Base-by-base conservation (phyloP, 1,140 invertebrate species). In the Ostrea edulis region DNA sequence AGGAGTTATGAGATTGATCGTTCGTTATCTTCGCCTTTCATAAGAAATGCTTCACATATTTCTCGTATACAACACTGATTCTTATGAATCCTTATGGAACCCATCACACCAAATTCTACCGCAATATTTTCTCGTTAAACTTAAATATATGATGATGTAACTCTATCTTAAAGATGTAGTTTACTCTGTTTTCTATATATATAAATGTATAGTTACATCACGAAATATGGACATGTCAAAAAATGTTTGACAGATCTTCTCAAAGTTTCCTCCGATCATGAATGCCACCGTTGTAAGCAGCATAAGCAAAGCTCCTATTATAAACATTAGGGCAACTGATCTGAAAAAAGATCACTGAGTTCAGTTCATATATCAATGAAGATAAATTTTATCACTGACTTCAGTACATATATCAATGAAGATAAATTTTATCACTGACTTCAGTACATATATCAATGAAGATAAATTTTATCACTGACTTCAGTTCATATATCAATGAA, bases 211-310 rank as follows among this genome's bases (percentile, higher is more conserved):
- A 86, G 55, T 71, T 87, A 86, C 88, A 51, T 89, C 85, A 55
- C 83, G 86, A 29, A 89, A 89, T 9, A 89, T 82, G 12, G 88
- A 77, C 51, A 89, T 35, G 54, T 89, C 88, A 44, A 86, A 62
- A 58, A 89, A 62, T 20, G 88, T 86, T 65, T 89, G 88, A 85
- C 88, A 89, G 29, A 89, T 89, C 55, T 87, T 87, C 35, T 89
- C 88, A 29, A 89, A 54, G 52, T 87, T 87, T 77, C 88, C 88
- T 51, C 88, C 88, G 52, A 89, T 89, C 88, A 89, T 89, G 68
- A 89, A 89, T 14, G 88, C 55, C 9, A 89, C 82, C 0, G 88
- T 87, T 22, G 88, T 89, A 11, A 89, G 53, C 65, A 89, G 35
- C 88, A 89, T 89, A 14, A 89, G 54, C 8, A 89, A 53, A 12